phyloP scores from a whole-genome alignment of 1,140 invertebrate species.

The Elymnias hypermnestra region DNA sequence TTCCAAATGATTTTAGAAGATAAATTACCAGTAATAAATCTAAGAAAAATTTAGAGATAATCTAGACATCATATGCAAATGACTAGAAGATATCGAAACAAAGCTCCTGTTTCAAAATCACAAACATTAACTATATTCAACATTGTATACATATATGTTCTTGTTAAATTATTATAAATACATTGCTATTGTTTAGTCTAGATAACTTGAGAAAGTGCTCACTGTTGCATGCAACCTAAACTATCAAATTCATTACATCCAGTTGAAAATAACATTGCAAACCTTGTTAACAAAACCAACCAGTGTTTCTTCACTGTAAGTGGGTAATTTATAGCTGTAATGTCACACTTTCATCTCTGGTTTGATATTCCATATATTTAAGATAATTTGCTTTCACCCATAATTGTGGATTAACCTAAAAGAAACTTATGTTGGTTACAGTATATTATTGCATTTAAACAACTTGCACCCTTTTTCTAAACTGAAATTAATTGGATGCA shows the following conservation, averaged over 20 bases:
- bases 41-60: too few species aligned
- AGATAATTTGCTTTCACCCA: too few species aligned
- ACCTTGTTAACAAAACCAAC: constrained; percentile 18
- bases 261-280: constrained; percentile 11
- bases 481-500: too few species aligned
- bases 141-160: background rate
- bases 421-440: too few species aligned
- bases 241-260: constrained; percentile 26
- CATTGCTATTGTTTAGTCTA: constrained; percentile 1
- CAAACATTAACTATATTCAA: background rate
- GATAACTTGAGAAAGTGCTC: constrained; percentile 30
- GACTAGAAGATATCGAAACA: too few species aligned
- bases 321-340: constrained; percentile 1
- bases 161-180: background rate
- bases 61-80: too few species aligned
- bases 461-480: too few species aligned
- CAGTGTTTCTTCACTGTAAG: constrained; percentile 7
- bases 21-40: too few species aligned
- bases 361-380: background rate
- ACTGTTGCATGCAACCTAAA: constrained; percentile 31
- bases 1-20: too few species aligned
- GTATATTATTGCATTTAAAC: too few species aligned
- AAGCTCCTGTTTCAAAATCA: too few species aligned
- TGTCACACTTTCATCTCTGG: background rate
- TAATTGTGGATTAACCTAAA: too few species aligned